Evolutionary conservation across 2,888 invertebrate species (phyloP), one percentile per base, ranked within the genome.

Genomic region (Trachelus troglodyta): DNA sequence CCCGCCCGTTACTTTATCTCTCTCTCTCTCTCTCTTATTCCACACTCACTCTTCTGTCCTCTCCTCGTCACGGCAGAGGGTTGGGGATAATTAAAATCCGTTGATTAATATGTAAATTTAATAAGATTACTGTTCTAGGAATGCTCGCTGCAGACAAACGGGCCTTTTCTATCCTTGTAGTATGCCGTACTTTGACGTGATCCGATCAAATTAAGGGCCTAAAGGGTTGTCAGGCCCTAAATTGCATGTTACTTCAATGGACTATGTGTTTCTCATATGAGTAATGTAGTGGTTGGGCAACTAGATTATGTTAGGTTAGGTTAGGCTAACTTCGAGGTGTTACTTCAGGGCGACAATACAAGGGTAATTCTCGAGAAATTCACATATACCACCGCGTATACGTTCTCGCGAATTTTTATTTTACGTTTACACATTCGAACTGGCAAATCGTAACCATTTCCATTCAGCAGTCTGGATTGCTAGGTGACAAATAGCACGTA

Each of bases 31-130:
- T 81, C 81, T 84, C 83, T 82, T 84, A 56, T 79, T 69, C 82
- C 83, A 80, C 82, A 77, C 79, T 83, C 83, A 84, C 83, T 81
- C 83, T 83, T 81, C 81, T 83, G 83, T 82, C 83, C 84, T 83
- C 84, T 83, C 83, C 82, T 79, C 78, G 79, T 73, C 79, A 79
- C 85, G 81, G 83, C 85, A 56, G 93, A 92, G 92, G 93, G 93
- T 93, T 94, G 95, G 94, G 95, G 95, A 96, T 97, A 97, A 97
- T 97, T 97, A 97, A 97, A 97, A 97, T 97, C 96, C 96, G 96
- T 97, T 97, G 97, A 97, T 97, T 97, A 97, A 97, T 97, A 97
- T 97, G 97, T 97, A 97, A 97, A 97, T 97, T 97, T 97, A 97
- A 97, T 97, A 97, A 97, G 97, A 97, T 97, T 97, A 97, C 96